Conservation (phyloP, 1,140 invertebrate genomes). For the Eumaeus atala region DNA sequence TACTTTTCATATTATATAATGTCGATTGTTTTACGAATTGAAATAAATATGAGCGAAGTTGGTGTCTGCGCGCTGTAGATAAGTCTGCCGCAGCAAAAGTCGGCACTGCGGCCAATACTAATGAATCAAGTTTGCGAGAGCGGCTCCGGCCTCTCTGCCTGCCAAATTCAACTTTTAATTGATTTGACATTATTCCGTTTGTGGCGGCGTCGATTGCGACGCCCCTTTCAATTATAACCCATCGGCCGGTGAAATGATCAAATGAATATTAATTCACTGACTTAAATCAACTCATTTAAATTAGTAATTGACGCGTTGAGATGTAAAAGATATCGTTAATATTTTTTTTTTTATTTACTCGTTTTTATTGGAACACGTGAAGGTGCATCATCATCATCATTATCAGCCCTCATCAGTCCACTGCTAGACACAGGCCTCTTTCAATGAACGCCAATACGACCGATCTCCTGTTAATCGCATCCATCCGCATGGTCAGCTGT, state of each 20-base stretch:
- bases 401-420: no score
- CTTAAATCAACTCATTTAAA: conserved; percentile 57
- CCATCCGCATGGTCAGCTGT: no score
- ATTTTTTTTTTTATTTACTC: no score
- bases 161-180: conserved; percentile 61
- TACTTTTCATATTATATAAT: no score
- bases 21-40: no score
- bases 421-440: no score
- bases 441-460: no score
- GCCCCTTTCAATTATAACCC: conserved; percentile 60
- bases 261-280: conserved; percentile 58
- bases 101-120: conserved; percentile 18
- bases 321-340: conserved; percentile 4
- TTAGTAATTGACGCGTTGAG: conserved; percentile 11
- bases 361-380: no score
- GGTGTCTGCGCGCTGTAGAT: conserved; percentile 39
- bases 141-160: conserved; percentile 39
- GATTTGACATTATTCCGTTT: conserved; percentile 65
- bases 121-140: conserved; percentile 22
- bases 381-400: no score
- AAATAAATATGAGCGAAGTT: not conserved
- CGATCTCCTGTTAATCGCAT: no score
- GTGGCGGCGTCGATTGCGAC: conserved; percentile 45
- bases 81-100: conserved; percentile 28
- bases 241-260: conserved; percentile 59